Base-by-base conservation (phyloP, 2,113 vertebrate genomes). In the Melanostigma gelatinosum region DNA sequence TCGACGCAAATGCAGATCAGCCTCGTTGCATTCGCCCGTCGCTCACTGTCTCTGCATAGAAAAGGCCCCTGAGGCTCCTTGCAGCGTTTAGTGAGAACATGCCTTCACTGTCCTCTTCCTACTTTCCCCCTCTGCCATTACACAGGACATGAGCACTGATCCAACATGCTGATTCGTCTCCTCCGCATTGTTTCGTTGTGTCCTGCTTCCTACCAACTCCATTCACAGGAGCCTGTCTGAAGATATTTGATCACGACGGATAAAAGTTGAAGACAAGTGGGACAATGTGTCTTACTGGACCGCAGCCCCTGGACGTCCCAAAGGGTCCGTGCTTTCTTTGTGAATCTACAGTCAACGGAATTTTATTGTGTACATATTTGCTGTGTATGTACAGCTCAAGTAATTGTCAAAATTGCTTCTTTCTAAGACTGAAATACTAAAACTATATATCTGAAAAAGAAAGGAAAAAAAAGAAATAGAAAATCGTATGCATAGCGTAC, bases 351-450 rank as follows among this genome's bases (percentile, higher is more conserved):
- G 67, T 84, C 70, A 66, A 85, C 27, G 40, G 79, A 90, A 75
- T 92, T 79, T 79, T 69, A 79, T 85, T 86, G 79, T 95, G 94
- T 94, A 94, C 85, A 94, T 92, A 92, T 91, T 90, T 91, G 82
- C 87, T 81, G 88, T 91, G 85, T 91, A 70, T 92, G 86, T 92
- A 86, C 91, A 93, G 87, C 88, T 90, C 63, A 88, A 85, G 77
- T 69, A 64, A 75, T 68, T 83, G 76, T 58, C 74, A 64, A 64
- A 72, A 54, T 55, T 27, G 58, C 34, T 15, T 62, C 60, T 75
- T 78, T 74, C 46, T 57, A 44, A 80, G 75, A 80, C 50, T 87
- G 65, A 89, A 84, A 74, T 75, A 80, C 46, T 84, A 79, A 73
- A 85, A 54, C 20, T 16, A 50, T 64, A 29, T 57, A 13, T 34